Percentiles rank a stretch among this genome's conserved stretches.
Evolutionary conservation across 2,888 invertebrate species (phyloP).

Genomic region (Mythimna loreyi): DNA sequence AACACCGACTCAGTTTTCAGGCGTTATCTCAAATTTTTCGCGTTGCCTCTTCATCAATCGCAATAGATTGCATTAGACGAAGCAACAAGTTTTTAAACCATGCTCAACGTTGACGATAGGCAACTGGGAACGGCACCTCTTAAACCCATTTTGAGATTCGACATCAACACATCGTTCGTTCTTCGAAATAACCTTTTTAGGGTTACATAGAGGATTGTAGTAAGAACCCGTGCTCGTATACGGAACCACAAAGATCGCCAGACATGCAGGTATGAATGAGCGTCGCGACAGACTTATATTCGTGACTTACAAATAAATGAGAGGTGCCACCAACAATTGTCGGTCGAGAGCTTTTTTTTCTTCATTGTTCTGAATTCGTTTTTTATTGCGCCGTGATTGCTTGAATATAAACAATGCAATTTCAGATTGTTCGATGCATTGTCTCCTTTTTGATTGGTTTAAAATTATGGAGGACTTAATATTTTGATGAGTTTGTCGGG

Average conservation of each 20-base stretch:
- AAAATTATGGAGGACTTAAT: conserved; percentile 14
- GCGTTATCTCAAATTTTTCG: no score
- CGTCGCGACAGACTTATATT: conserved; percentile 64
- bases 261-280: conserved; percentile 69
- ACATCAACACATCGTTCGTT: neutral
- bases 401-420: conserved; percentile 46
- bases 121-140: no score
- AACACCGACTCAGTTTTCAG: no score
- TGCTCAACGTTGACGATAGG: no score
- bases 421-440: conserved; percentile 7
- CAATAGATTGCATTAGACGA: no score
- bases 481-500: neutral
- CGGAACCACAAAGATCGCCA: conserved; percentile 47
- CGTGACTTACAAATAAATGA: conserved; percentile 64
- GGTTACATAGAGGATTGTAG: conserved; percentile 9
- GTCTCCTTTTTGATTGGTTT: conserved; percentile 30
- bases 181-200: conserved; percentile 13
- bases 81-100: no score
- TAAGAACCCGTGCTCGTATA: neutral
- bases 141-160: neutral
- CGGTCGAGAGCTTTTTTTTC: conserved; percentile 25
- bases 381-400: conserved; percentile 43
- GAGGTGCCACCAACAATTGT: conserved; percentile 44
- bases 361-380: conserved; percentile 24
- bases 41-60: no score